A percentile compares a stretch with the other conserved stretches of the same genome.
Conservation (phyloP, 2,888 invertebrate genomes). For the Idaea aversata region DNA sequence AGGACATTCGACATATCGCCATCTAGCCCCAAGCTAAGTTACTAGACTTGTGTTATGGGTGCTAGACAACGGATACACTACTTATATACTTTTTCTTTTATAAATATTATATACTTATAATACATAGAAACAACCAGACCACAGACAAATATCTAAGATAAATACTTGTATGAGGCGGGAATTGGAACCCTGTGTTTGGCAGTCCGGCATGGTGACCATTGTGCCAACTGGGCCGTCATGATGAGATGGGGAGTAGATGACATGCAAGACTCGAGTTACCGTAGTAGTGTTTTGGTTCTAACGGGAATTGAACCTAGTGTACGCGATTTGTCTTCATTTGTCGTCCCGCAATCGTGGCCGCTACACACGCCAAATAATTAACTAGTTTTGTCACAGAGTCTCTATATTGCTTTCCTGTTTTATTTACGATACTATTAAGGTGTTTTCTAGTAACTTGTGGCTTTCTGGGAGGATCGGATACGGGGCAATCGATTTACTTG, state of each 20-base stretch:
- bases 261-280: neutral
- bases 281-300: neutral
- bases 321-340: slow-evolving; percentile 28
- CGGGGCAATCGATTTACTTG: neutral
- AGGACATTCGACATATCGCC: no score
- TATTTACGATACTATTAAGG: neutral
- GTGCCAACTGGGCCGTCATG: no score
- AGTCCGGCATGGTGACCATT: no score
- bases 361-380: slow-evolving; percentile 20
- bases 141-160: no score
- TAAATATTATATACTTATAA: no score
- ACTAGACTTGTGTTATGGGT: no score
- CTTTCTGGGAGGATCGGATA: neutral
- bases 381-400: slow-evolving; percentile 14
- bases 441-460: neutral
- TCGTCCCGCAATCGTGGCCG: slow-evolving; percentile 12
- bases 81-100: no score
- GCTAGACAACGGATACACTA: no score
- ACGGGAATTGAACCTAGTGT: slow-evolving; percentile 17
- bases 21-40: no score
- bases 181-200: no score
- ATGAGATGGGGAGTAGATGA: neutral
- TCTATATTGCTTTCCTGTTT: neutral
- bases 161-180: no score
- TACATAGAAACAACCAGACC: no score